A percentile compares a stretch with the other conserved stretches of the same genome.
Evolutionary conservation across 92 coral and sea anemone species (phyloP).

Genomic region (Heliopora coerulea): DNA sequence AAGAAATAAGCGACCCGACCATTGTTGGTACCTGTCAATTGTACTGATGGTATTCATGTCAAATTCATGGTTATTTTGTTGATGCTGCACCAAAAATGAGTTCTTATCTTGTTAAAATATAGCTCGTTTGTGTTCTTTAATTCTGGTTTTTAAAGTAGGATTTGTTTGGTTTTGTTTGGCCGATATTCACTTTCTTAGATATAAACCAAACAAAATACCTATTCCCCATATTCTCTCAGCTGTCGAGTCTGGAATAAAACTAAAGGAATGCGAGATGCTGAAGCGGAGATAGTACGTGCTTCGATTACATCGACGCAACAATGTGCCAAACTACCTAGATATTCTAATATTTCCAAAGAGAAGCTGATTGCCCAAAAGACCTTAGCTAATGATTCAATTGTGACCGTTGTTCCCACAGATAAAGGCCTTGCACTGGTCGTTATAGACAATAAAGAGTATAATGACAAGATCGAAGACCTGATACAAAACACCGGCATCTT

Average conservation of each 20-base stretch:
- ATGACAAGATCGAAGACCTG: slow-evolving; percentile 23
- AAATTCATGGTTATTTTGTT: slow-evolving; percentile 9
- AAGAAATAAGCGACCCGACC: no score
- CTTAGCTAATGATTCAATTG: slow-evolving; percentile 3
- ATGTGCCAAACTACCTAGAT: not conserved
- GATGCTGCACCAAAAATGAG: slow-evolving; percentile 45
- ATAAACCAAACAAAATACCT: not conserved
- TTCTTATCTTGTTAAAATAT: slow-evolving; percentile 33
- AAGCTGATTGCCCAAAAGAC: not conserved
- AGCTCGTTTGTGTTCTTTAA: slow-evolving; percentile 27
- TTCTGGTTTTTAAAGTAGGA: slow-evolving; percentile 8
- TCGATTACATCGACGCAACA: no score
- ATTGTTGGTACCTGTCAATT: slow-evolving; percentile 17
- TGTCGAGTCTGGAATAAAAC: no score
- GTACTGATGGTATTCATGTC: slow-evolving; percentile 3
- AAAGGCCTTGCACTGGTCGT: slow-evolving; percentile 46
- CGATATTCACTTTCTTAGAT: slow-evolving; percentile 12
- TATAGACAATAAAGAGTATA: slow-evolving; percentile 30
- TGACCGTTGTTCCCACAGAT: slow-evolving; percentile 39
- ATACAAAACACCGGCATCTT: slow-evolving; percentile 21
- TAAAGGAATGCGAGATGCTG: no score
- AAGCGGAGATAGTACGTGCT: no score
- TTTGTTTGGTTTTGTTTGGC: slow-evolving; percentile 13
- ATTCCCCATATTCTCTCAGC: slow-evolving; percentile 12
- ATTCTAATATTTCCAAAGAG: slow-evolving; percentile 3